These are phyloP conservation scores for Chelonus formosanus DNA, from an alignment of 2,888 invertebrate species.

Conservation along the genomic window DNA sequence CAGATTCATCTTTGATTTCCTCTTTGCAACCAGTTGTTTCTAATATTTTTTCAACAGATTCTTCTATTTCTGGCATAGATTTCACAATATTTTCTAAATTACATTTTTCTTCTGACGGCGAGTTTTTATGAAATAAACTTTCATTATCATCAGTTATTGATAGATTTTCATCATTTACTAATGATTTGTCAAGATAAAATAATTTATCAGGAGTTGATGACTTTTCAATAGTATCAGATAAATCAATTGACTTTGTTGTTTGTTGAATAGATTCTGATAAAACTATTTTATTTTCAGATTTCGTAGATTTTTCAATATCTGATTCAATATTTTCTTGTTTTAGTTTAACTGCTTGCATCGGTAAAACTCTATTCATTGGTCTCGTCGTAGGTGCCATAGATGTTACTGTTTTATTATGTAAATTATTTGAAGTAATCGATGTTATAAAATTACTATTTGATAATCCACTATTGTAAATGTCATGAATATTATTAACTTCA, in stretches of 20 bases:
- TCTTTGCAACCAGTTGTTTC: conserved; percentile 14
- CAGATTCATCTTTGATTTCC: conserved; percentile 13
- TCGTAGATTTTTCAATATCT: conserved; percentile 54
- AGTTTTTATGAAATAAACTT: conserved; percentile 9
- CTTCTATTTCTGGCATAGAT: not conserved
- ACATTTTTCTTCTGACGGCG: conserved; percentile 15
- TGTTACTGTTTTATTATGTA: conserved; percentile 59
- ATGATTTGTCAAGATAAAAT: conserved; percentile 1
- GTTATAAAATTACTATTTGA: conserved; percentile 33
- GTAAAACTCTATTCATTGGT: conserved; percentile 81
- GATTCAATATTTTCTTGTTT: conserved; percentile 65
- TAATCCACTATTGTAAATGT: conserved; percentile 47
- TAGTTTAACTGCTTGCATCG: conserved; percentile 76
- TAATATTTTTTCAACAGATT: not conserved
- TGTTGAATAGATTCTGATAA: not conserved
- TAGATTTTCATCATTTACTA: not conserved
- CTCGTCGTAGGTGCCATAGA: conserved; percentile 65
- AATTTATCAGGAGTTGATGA: conserved; percentile 18
- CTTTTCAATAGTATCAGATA: conserved; percentile 11
- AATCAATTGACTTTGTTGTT: conserved; percentile 3
- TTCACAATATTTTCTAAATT: not conserved
- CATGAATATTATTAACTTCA: conserved; percentile 53
- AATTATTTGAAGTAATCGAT: conserved; percentile 43
- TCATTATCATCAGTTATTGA: not conserved
- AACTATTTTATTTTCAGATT: conserved; percentile 48